Base-by-base conservation (phyloP, 2,113 vertebrate species). In the Barnardius zonarius region DNA sequence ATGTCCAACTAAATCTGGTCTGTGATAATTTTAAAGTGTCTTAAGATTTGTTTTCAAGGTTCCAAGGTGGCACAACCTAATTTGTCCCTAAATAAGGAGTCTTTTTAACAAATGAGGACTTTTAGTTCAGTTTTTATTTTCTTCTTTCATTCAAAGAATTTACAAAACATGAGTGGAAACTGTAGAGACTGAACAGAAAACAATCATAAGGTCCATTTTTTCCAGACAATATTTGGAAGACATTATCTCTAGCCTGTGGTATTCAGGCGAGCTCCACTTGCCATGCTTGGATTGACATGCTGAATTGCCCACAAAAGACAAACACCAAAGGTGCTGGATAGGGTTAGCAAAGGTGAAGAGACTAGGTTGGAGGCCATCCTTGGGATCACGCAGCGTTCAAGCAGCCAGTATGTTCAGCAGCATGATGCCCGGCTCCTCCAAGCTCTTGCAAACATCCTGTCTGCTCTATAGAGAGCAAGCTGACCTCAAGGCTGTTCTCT, bases 351-450 rank as follows among this genome's bases (percentile, higher is more conserved):
- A 73, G 44, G 5, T 44, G 27, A 20, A 76, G 62, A 68, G 23
- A n/a, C 17, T 31, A 51, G 13, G 16, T 0, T 79, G 37, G 52
- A 85, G 27, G 28, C 49, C 37, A 30, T 7, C 17, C 62, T 23
- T 52, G 62, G 22, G 55, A 30, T 30, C 43, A 17, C 2, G 5
- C 28, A 54, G 49, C 14, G 68, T 39, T 11, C n/a, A 6, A 1
- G 4, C 28, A 78, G 19, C 25, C 70, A 25, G 8, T 39, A 33
- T 9, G 14, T 62, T 51, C 57, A 82, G 27, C 30, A 64, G 51
- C 31, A 37, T 0, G 0, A 35, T 4, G 24, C 5, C 14, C 52
- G 76, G 11, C 28, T 22, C 30, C 10, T n/a, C 24, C 63, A 33
- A 67, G 27, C 13, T 51, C 37, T 6, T 5, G 0, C 37, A 52